A percentile compares a stretch with the other conserved stretches of the same genome.
phyloP scores from a whole-genome alignment of 2,797 vertebrate species.

The Clarias platycephalus region DNA sequence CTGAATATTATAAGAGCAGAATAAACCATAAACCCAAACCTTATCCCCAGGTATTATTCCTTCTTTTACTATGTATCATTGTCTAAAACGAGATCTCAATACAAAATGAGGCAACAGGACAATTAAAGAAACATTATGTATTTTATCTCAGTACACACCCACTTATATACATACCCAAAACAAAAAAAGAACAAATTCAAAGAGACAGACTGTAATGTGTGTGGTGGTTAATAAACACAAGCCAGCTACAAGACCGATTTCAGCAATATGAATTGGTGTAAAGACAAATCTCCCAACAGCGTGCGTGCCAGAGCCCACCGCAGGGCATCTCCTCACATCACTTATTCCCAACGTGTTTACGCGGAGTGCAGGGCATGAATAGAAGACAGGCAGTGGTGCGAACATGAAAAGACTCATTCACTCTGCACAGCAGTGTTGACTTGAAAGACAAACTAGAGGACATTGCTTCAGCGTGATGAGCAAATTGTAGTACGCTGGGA shows the following conservation, averaged over 20 bases:
- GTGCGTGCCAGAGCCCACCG: not conserved
- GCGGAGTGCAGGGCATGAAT: conserved; percentile 9
- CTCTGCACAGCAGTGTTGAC: conserved; percentile 2
- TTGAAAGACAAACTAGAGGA: not conserved
- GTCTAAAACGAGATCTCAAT: not conserved
- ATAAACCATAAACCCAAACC: not conserved
- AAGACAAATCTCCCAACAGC: conserved; percentile 3
- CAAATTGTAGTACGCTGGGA: not conserved
- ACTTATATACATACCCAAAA: not conserved
- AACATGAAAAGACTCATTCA: conserved; percentile 30
- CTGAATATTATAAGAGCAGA: not conserved
- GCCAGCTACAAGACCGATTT: not conserved
- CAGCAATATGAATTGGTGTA: conserved; percentile 2
- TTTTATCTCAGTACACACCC: conserved; percentile 5
- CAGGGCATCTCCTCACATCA: conserved; percentile 8
- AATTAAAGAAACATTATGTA: not conserved
- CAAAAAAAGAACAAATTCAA: not conserved
- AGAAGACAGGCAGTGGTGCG: conserved; percentile 14
- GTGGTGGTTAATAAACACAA: not conserved
- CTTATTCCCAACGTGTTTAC: conserved; percentile 17
- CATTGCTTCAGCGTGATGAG: not conserved
- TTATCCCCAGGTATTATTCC: not conserved
- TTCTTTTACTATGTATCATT: not conserved
- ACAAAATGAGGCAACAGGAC: conserved; percentile 1
- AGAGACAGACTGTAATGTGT: conserved; percentile 4